A percentile compares a stretch with the other conserved stretches of the same genome.
Conservation (phyloP, 1,140 invertebrate species). For the Lordiphosa collinella region DNA sequence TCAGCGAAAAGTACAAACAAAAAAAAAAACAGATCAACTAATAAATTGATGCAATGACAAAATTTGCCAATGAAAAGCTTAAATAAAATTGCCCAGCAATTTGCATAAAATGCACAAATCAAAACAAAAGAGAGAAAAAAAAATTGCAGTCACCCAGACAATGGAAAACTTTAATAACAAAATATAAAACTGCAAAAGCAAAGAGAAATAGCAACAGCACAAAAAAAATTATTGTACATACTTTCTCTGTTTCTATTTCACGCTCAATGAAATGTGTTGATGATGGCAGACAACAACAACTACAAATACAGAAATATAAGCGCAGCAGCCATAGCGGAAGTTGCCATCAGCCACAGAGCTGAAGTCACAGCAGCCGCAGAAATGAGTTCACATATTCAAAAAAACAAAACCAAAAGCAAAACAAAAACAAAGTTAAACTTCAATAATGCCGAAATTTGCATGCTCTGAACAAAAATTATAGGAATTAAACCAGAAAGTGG, state of each 20-base stretch:
- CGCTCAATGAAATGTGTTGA: slow-evolving; percentile 79
- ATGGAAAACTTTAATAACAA: slow-evolving; percentile 67
- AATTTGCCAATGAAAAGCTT: slow-evolving; percentile 68
- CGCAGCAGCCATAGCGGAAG: slow-evolving; percentile 54
- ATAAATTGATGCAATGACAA: slow-evolving; percentile 66
- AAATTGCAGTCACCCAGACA: slow-evolving; percentile 57
- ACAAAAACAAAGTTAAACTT: too few relatives aligned
- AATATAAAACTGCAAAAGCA: slow-evolving; percentile 42
- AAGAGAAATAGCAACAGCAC: slow-evolving; percentile 37
- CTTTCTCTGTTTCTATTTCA: slow-evolving; percentile 79
- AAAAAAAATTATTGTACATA: slow-evolving; percentile 69
- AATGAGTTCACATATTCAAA: slow-evolving; percentile 51
- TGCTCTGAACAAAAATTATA: too few relatives aligned
- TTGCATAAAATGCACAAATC: slow-evolving; percentile 61
- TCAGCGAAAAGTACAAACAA: slow-evolving; percentile 35
- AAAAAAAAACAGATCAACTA: slow-evolving; percentile 26
- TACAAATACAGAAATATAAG: slow-evolving; percentile 13
- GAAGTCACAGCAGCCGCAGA: slow-evolving; percentile 38
- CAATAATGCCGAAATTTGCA: too few relatives aligned
- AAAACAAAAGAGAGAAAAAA: slow-evolving; percentile 38
- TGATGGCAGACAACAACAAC: slow-evolving; percentile 47
- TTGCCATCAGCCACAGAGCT: slow-evolving; percentile 50
- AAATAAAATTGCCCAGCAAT: slow-evolving; percentile 62
- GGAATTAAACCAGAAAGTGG: too few relatives aligned
- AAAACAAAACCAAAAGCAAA: slow-evolving; percentile 26